A percentile compares a stretch with the other conserved stretches of the same genome.
These are phyloP conservation scores for Chaetura pelagica DNA, from an alignment of 2,113 vertebrate genomes.

Conservation along the genomic window DNA sequence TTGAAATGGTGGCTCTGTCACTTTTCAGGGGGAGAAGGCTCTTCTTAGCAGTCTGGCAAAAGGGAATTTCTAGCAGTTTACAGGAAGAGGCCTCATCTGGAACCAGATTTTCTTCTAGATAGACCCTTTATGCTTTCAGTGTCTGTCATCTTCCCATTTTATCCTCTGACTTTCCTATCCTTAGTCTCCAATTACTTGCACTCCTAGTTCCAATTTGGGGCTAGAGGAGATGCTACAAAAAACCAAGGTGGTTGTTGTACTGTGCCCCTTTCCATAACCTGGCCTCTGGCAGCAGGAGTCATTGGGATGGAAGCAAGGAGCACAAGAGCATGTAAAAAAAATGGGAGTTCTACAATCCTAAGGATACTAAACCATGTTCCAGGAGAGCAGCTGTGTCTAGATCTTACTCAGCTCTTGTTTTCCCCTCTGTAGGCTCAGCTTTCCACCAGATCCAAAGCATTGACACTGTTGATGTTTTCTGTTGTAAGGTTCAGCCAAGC, in stretches of 20 bases:
- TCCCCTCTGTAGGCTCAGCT: neutral
- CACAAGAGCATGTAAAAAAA: neutral
- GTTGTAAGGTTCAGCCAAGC: neutral
- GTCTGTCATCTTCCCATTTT: neutral
- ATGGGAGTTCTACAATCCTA: neutral
- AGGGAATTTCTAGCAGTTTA: neutral
- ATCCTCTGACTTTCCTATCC: neutral
- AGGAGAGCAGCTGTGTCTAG: neutral
- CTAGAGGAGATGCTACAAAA: neutral
- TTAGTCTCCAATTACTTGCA: too few species aligned
- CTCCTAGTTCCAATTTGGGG: neutral
- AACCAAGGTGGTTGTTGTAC: neutral
- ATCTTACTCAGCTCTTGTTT: neutral
- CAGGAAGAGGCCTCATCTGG: neutral
- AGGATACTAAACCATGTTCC: too few species aligned
- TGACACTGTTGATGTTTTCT: neutral
- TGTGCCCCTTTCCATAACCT: neutral
- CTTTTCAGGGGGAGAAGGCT: neutral
- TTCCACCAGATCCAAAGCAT: neutral
- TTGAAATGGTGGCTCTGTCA: neutral
- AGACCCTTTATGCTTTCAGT: neutral
- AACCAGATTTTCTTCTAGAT: neutral
- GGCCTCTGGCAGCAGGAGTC: neutral
- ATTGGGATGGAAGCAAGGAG: neutral
- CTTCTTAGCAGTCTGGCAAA: neutral